Conservation (phyloP, 1,140 invertebrate species). For the Drosophila leontia region DNA sequence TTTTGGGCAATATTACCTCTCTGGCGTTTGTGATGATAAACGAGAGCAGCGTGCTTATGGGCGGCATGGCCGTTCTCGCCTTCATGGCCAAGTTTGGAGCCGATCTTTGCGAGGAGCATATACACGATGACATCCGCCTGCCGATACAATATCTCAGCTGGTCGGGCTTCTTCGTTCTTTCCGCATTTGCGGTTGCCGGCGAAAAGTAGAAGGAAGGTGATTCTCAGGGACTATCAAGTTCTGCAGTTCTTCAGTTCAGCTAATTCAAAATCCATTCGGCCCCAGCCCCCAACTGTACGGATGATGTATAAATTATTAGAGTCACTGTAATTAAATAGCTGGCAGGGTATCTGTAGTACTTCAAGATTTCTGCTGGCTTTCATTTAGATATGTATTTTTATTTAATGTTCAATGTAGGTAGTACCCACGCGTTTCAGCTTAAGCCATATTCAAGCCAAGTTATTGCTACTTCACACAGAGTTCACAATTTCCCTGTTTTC, state of each 20-base stretch:
- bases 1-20: conserved; percentile 73
- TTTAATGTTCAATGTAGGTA: neutral
- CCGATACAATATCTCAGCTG: conserved; percentile 48
- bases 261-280: neutral
- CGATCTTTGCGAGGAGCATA: conserved; percentile 25
- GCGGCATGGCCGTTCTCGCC: conserved; percentile 68
- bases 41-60: conserved; percentile 54
- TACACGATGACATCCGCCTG: conserved; percentile 18
- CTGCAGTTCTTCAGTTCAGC: neutral
- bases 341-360: neutral
- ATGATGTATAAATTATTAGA: conserved; percentile 26
- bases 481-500: conserved; percentile 15
- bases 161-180: conserved; percentile 54
- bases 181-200: conserved; percentile 36
- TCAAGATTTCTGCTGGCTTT: neutral
- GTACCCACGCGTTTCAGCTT: too few relatives aligned
- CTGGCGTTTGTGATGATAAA: conserved; percentile 66
- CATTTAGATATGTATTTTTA: neutral
- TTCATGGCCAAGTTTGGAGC: conserved; percentile 70
- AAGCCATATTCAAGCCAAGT: neutral
- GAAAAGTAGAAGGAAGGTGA: conserved; percentile 24
- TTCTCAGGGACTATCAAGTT: neutral
- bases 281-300: neutral
- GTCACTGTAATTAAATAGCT: neutral
- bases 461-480: neutral